Evolutionary conservation across 2,888 invertebrate genomes (phyloP).

Genomic region (Oscheius sp.): DNA sequence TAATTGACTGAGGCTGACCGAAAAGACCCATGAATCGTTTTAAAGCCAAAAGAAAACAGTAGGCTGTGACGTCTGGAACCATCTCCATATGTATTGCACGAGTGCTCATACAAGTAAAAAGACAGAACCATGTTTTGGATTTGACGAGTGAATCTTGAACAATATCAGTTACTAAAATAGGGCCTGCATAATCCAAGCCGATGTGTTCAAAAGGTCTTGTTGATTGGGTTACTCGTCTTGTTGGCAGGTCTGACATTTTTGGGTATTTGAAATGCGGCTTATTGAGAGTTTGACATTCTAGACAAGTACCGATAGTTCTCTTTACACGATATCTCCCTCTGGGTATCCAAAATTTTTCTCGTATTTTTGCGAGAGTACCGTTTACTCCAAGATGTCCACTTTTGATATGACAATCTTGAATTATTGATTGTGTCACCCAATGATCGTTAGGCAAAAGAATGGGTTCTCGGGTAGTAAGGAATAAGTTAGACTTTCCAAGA

Average conservation of each 20-base stretch:
- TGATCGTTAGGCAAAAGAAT: neutral
- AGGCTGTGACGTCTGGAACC: conserved; percentile 60
- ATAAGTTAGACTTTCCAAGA: neutral
- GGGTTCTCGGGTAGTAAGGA: neutral
- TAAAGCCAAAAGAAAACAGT: conserved; percentile 65
- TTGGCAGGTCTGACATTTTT: neutral
- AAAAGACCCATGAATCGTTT: conserved; percentile 68
- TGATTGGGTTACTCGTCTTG: conserved; percentile 12
- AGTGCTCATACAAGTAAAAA: conserved; percentile 71
- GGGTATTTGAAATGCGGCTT: conserved; percentile 9
- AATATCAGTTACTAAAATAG: conserved; percentile 58
- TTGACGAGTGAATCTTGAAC: conserved; percentile 35
- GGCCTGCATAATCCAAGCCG: conserved; percentile 71
- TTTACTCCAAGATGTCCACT: neutral
- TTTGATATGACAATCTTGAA: neutral
- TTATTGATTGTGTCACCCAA: neutral
- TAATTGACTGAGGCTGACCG: conserved; percentile 62
- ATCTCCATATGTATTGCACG: conserved; percentile 71
- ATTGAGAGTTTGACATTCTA: conserved; percentile 9
- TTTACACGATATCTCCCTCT: neutral
- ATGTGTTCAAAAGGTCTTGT: conserved; percentile 61
- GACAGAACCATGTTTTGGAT: conserved; percentile 59
- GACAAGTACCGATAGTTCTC: neutral
- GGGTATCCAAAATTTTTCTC: conserved; percentile 23
- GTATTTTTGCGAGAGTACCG: conserved; percentile 1